These are phyloP conservation scores for Andrena haemorrhoa DNA, from an alignment of 2,888 invertebrate genomes.

Conservation along the genomic window DNA sequence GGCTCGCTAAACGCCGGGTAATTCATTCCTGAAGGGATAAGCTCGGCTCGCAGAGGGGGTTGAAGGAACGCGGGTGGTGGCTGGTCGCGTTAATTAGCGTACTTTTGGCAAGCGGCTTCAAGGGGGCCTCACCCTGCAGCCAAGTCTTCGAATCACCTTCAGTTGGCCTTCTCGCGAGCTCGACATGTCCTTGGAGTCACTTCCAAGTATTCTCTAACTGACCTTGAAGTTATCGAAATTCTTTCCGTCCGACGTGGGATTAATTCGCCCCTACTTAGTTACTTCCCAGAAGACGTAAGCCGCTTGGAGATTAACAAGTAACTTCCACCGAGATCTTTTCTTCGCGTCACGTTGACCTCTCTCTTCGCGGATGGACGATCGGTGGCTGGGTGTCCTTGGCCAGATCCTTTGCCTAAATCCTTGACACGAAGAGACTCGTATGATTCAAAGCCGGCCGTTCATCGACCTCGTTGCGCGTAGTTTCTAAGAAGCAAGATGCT, in stretches of 20 bases:
- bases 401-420: constrained; percentile 8
- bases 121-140: neutral
- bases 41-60: neutral
- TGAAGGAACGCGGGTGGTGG: neutral
- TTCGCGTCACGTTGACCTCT: neutral
- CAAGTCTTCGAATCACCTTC: no score
- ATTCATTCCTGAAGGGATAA: constrained; percentile 41
- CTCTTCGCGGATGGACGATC: neutral
- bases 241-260: constrained; percentile 25
- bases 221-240: constrained; percentile 18
- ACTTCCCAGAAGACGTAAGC: constrained; percentile 47
- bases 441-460: neutral
- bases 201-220: no score
- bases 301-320: constrained; percentile 73
- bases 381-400: neutral
- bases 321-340: constrained; percentile 44
- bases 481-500: constrained; percentile 4
- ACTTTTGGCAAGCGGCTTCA: constrained; percentile 11
- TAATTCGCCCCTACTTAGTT: constrained; percentile 57
- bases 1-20: constrained; percentile 9
- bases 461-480: neutral
- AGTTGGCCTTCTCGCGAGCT: no score
- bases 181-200: no score
- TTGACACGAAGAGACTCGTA: constrained; percentile 20
- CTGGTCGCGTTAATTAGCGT: constrained; percentile 51